A percentile compares a stretch with the other conserved stretches of the same genome.
phyloP scores from a whole-genome alignment of 2,797 vertebrate genomes.

The Bucorvus abyssinicus region DNA sequence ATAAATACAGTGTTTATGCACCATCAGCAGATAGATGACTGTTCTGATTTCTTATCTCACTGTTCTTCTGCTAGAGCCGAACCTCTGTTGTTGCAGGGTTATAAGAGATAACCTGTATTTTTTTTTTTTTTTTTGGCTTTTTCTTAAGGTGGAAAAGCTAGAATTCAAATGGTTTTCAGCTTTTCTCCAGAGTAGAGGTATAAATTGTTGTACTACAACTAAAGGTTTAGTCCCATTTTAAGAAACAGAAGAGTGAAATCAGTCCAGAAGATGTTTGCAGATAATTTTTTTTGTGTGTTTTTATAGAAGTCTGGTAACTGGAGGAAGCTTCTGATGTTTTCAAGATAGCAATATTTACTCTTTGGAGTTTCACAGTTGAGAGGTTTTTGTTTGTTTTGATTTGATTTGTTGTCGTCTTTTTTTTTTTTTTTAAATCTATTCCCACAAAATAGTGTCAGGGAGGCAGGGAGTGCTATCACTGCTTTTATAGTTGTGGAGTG shows the following conservation, averaged over 20 bases:
- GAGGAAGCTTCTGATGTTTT: background rate
- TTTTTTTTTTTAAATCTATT: background rate
- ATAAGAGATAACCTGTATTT: background rate
- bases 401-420: background rate
- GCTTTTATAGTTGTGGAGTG: background rate
- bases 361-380: background rate
- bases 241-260: background rate
- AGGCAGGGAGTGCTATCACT: background rate
- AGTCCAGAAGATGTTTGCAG: background rate
- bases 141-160: background rate
- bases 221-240: background rate
- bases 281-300: background rate
- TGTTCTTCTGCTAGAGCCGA: slow-evolving; percentile 15
- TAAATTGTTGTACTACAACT: background rate
- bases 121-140: background rate
- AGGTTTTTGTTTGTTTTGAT: background rate
- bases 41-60: slow-evolving; percentile 18
- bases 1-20: slow-evolving; percentile 30
- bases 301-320: background rate
- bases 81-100: background rate
- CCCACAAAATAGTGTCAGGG: background rate
- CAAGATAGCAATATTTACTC: background rate
- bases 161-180: background rate
- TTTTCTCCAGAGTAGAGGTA: background rate
- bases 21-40: background rate